Evolutionary conservation across 2,113 vertebrate genomes (phyloP), one percentile per base, ranked within the genome.

Genomic region (Machaerirhynchus nigripectus): DNA sequence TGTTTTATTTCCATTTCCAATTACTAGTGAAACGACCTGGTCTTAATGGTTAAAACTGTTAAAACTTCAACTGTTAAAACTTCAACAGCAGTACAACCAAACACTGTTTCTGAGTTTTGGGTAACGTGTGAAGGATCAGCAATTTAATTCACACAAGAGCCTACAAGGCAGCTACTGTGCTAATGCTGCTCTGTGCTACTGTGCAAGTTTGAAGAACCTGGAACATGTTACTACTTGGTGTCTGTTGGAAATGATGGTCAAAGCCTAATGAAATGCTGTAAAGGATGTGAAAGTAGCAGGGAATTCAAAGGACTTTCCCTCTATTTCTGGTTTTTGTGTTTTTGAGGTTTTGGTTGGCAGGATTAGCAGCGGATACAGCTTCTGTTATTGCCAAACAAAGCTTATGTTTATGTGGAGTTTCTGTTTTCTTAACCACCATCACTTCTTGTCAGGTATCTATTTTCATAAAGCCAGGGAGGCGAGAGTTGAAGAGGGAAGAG

Each of bases 271-370:
- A 86, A 83, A 73, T 65, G n/a, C 37, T 4, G 1, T 64, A 93
- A 90, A 53, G 49, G 82, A 93, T 89, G 47, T 86, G 80, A 90
- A 95, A 93, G 56, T 77, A 84, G 23, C 39, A 67, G 28, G 86
- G 88, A 93, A 90, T 33, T 56, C 50, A 77, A 59, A 87, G 63
- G 83, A 87, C 27, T 93, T 95, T 87, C 86, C 79, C 68, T 75
- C 73, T 77, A 1, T 77, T 94, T 86, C 71, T 95, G 42, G 17
- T 50, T 89, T 84, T 65, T 60, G 15, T 77, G 59, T 64, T 93
- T 89, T 71, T 84, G 64, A 89, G 68, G 52, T 70, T 92, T 93
- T 87, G 17, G 30, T 88, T 92, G 59, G 55, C 68, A 77, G 27
- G 20, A 14, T 64, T 70, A 84, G 39, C 55, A 90, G 40, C 42